phyloP scores from a whole-genome alignment of 2,113 vertebrate genomes.

The Hystrix brachyura region DNA sequence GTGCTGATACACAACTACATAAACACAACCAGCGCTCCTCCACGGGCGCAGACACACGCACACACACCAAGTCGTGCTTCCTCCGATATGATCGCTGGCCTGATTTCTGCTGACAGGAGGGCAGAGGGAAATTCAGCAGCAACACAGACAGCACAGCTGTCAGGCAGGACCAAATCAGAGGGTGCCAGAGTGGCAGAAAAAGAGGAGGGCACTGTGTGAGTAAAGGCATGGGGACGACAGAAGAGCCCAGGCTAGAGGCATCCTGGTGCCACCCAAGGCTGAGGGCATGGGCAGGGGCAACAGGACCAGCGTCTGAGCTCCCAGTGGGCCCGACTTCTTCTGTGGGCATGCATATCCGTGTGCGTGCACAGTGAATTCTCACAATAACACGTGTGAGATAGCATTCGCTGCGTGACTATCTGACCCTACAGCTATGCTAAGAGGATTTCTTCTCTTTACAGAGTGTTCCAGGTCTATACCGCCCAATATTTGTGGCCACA shows the following conservation, averaged over 20 bases:
- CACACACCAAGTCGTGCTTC: not conserved
- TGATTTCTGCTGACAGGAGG: not conserved
- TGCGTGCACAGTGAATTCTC: not conserved
- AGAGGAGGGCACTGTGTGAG: not conserved
- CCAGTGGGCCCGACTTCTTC: not conserved
- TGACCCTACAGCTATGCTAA: not conserved
- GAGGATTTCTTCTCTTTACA: not conserved
- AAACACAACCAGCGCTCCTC: not conserved
- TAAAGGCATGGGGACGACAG: not conserved
- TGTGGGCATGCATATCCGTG: rapidly evolving
- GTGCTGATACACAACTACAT: not conserved
- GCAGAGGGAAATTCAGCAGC: not conserved
- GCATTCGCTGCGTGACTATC: not conserved
- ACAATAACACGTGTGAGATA: not conserved
- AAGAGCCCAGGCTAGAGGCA: not conserved
- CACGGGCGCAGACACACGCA: rapidly evolving
- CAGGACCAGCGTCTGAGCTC: not conserved
- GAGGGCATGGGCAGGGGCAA: not conserved
- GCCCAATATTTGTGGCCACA: not conserved
- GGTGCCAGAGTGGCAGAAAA: too few species aligned
- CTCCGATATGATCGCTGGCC: not conserved
- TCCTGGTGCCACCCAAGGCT: not conserved
- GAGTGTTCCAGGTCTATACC: not conserved
- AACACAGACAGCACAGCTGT: not conserved
- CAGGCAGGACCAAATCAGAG: not conserved